Conservation (phyloP, 64 coral and sea anemone species). For the Pocillopora verrucosa region DNA sequence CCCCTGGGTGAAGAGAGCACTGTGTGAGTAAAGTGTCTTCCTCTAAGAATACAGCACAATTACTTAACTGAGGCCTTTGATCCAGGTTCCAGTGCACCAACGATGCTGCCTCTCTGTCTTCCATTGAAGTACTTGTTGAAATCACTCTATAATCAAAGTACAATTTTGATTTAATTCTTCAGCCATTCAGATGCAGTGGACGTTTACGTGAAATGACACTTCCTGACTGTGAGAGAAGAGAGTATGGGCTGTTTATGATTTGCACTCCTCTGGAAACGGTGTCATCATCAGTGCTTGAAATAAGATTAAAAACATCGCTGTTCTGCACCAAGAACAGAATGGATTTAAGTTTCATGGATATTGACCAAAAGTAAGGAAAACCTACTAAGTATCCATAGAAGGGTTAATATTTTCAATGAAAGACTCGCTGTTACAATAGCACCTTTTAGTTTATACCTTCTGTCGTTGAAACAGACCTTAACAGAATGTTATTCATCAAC, state of each 20-base stretch:
- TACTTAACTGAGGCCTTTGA: too few species aligned
- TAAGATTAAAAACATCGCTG: conserved; percentile 87
- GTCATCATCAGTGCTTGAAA: conserved; percentile 89
- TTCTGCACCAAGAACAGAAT: conserved; percentile 99
- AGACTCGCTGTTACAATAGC: too few species aligned
- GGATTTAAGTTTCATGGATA: conserved; percentile 95
- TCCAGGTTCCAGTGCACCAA: too few species aligned
- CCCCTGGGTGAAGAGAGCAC: too few species aligned
- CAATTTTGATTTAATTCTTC: not conserved
- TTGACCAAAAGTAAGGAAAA: conserved; percentile 97
- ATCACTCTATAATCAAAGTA: not conserved
- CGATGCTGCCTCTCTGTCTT: too few species aligned
- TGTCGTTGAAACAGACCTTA: too few species aligned
- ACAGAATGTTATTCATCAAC: too few species aligned
- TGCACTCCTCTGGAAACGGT: conserved; percentile 96
- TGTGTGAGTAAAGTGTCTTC: too few species aligned
- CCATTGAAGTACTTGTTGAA: too few species aligned
- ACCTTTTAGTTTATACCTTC: too few species aligned
- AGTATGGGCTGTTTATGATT: conserved; percentile 89
- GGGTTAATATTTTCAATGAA: too few species aligned
- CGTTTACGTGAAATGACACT: conserved; percentile 89
- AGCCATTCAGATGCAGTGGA: conserved; percentile 98
- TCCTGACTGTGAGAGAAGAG: conserved; percentile 61
- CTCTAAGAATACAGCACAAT: too few species aligned
- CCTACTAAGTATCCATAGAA: not conserved